These are phyloP conservation scores for Taenioides sp. DNA, from an alignment of 2,797 vertebrate genomes.

Conservation along the genomic window DNA sequence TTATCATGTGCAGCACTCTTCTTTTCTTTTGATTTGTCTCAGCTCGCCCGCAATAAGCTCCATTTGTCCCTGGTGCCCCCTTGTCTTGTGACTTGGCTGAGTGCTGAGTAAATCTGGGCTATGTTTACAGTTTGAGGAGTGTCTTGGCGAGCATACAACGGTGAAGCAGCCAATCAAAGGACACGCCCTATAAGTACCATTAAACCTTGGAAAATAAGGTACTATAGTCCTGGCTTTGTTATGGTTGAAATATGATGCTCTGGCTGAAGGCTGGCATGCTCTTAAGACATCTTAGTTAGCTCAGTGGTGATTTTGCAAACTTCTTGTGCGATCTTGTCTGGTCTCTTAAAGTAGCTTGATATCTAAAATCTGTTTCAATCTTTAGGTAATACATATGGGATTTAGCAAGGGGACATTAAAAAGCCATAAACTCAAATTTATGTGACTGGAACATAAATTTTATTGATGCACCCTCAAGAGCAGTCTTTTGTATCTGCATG, in stretches of 20 bases:
- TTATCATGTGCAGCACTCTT: constrained; percentile 37
- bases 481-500: constrained; percentile 2
- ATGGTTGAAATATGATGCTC: constrained; percentile 33
- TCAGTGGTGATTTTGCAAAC: constrained; percentile 30
- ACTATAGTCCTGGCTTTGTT: constrained; percentile 24
- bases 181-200: constrained; percentile 41
- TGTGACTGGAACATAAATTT: constrained; percentile 13
- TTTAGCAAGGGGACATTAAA: not conserved
- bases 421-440: constrained; percentile 14
- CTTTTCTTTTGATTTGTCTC: constrained; percentile 32
- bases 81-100: constrained; percentile 66
- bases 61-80: constrained; percentile 58
- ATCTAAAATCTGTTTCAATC: constrained; percentile 6
- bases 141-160: constrained; percentile 46
- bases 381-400: not conserved
- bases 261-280: constrained; percentile 38
- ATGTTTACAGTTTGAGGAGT: constrained; percentile 63
- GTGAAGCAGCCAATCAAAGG: constrained; percentile 53
- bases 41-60: constrained; percentile 30
- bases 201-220: constrained; percentile 37
- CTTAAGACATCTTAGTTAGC: constrained; percentile 42
- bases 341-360: not conserved
- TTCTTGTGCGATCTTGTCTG: constrained; percentile 18
- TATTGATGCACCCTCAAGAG: constrained; percentile 7
- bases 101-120: constrained; percentile 65